Evolutionary conservation across 2,888 invertebrate species (phyloP).

Genomic region (Erynnis tages): DNA sequence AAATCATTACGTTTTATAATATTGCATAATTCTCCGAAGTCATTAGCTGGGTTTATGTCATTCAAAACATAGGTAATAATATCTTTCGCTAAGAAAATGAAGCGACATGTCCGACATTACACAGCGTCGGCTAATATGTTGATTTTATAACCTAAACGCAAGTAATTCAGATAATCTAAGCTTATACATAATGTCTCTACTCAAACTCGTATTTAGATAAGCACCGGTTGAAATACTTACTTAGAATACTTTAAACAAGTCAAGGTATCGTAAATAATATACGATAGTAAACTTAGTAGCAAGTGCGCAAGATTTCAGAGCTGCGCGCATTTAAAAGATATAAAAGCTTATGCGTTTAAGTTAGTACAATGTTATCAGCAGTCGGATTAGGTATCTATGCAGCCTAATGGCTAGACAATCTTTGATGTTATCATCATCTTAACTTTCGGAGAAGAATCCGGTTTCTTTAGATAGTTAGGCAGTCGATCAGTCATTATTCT

Average conservation of each 20-base stretch:
- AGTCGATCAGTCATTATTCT: no score
- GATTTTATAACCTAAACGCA: not conserved
- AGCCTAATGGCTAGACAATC: no score
- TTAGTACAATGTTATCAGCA: no score
- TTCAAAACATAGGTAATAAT: constrained; percentile 18
- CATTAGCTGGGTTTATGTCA: constrained; percentile 15
- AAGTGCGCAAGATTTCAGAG: no score
- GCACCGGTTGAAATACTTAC: not conserved
- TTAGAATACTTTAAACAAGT: not conserved
- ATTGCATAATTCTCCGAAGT: constrained; percentile 7
- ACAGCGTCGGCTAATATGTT: constrained; percentile 1
- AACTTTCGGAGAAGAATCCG: no score
- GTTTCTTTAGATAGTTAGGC: no score
- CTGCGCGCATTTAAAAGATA: no score
- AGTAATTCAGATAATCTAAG: not conserved
- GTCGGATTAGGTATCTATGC: no score
- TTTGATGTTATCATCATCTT: no score
- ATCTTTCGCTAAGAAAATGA: constrained; percentile 12
- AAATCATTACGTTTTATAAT: constrained; percentile 19
- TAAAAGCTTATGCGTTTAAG: no score
- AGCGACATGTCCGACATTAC: not conserved
- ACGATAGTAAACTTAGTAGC: no score
- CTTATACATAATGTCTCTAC: not conserved
- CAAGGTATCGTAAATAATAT: no score
- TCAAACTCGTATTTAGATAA: not conserved